phyloP scores from a whole-genome alignment of 2,113 vertebrate genomes.

The Hyla sarda region DNA sequence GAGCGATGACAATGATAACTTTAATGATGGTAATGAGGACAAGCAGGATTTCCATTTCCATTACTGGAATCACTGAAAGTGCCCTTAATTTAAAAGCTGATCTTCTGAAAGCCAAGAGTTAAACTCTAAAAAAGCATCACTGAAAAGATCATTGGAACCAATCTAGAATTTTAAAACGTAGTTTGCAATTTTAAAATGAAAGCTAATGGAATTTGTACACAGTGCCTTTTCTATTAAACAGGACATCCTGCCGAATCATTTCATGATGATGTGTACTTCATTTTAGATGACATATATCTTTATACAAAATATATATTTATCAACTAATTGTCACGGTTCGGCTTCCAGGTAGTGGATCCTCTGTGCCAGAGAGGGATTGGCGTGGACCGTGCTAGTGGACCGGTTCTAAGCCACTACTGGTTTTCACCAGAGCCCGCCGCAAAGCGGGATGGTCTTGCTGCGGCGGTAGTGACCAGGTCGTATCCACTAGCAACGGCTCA shows the following conservation, averaged over 20 bases:
- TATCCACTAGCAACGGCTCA: too few species aligned
- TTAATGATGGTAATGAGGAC: constrained; percentile 74
- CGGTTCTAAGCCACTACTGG: too few species aligned
- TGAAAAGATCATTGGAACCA: constrained; percentile 66
- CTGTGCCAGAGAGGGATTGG: too few species aligned
- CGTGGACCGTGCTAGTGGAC: too few species aligned
- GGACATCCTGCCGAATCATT: constrained; percentile 29
- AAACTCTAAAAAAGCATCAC: constrained; percentile 63
- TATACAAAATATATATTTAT: constrained; percentile 45
- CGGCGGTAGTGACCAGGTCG: too few species aligned
- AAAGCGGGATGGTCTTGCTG: too few species aligned
- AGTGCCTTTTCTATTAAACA: constrained; percentile 67
- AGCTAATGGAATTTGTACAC: constrained; percentile 66
- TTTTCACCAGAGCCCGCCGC: too few species aligned
- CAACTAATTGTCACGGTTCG: too few species aligned
- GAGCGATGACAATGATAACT: constrained; percentile 74
- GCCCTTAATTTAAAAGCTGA: constrained; percentile 61
- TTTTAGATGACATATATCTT: constrained; percentile 14
- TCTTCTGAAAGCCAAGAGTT: constrained; percentile 60
- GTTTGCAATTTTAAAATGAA: constrained; percentile 70
- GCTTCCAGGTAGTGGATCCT: too few species aligned
- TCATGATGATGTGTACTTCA: constrained; percentile 51
- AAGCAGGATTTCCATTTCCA: constrained; percentile 76
- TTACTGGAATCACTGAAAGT: constrained; percentile 71
- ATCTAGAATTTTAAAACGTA: constrained; percentile 70